Conservation (phyloP, 2,797 vertebrate species). For the Tokudaia tokunoshimensis region DNA sequence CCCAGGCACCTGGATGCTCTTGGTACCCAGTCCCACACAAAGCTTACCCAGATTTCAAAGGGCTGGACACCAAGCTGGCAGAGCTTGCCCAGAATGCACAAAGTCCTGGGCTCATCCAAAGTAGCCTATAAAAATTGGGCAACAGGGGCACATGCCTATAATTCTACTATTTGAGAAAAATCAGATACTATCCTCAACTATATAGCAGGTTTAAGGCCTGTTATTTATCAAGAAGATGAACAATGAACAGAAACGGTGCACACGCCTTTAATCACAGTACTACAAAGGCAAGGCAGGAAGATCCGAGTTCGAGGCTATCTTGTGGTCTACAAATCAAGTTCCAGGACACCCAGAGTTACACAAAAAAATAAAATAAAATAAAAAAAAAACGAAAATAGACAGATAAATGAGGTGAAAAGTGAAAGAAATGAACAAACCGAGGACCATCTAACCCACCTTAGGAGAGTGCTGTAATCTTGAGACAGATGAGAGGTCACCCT, state of each 20-base stretch:
- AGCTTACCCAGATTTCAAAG: neutral
- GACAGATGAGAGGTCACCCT: neutral
- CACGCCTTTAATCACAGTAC: neutral
- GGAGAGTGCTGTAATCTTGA: neutral
- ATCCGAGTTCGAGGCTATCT: neutral
- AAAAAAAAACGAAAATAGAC: neutral
- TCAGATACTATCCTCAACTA: neutral
- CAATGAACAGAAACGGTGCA: neutral
- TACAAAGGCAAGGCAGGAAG: neutral
- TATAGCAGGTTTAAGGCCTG: too few relatives aligned
- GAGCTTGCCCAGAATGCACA: neutral
- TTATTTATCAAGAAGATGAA: neutral
- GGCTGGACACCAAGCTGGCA: neutral
- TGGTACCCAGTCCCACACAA: neutral
- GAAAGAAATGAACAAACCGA: neutral
- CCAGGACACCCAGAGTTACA: neutral
- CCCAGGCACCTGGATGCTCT: neutral
- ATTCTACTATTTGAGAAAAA: neutral
- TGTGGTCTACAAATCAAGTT: neutral
- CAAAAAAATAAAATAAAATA: neutral
- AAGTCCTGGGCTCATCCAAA: neutral
- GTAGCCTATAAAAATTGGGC: neutral
- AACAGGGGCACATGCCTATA: neutral
- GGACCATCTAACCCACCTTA: neutral
- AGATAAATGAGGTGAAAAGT: neutral